A percentile compares a stretch with the other conserved stretches of the same genome.
These are phyloP conservation scores for Selenia dentaria DNA, from an alignment of 2,888 invertebrate species.

Conservation along the genomic window DNA sequence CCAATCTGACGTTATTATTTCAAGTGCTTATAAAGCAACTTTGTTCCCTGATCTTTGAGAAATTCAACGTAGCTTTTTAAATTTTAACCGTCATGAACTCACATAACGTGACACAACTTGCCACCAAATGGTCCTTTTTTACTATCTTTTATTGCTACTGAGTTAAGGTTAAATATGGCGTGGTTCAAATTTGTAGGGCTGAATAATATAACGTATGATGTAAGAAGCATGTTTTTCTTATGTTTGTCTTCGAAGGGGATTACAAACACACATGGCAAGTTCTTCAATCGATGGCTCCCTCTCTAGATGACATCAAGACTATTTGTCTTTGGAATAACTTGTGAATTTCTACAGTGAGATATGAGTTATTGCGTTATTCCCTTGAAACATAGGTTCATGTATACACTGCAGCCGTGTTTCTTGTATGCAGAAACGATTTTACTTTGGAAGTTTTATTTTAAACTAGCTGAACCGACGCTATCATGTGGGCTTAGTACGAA, in stretches of 20 bases:
- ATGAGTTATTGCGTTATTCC: conserved; percentile 66
- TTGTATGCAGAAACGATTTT: conserved; percentile 11
- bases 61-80: conserved; percentile 49
- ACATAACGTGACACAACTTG: conserved; percentile 12
- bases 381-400: conserved; percentile 53
- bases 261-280: conserved; percentile 69
- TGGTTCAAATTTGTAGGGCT: conserved; percentile 18
- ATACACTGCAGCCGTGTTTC: conserved; percentile 27
- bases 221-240: conserved; percentile 75
- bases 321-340: conserved; percentile 78
- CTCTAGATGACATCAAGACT: conserved; percentile 67
- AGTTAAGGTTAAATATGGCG: conserved; percentile 35
- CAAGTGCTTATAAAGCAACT: conserved; percentile 28
- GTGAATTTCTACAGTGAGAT: conserved; percentile 62
- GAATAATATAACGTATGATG: conserved; percentile 37
- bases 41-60: conserved; percentile 23
- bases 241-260: conserved; percentile 77
- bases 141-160: background rate
- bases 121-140: background rate
- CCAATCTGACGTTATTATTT: conserved; percentile 24
- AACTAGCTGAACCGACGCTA: no score
- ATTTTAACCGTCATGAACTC: conserved; percentile 51
- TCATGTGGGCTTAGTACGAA: no score
- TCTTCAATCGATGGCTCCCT: conserved; percentile 66
- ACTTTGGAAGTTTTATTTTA: no score